Evolutionary conservation across 2,113 vertebrate genomes (phyloP), one percentile per base, ranked within the genome.

Genomic region (Thomomys bottae): DNA sequence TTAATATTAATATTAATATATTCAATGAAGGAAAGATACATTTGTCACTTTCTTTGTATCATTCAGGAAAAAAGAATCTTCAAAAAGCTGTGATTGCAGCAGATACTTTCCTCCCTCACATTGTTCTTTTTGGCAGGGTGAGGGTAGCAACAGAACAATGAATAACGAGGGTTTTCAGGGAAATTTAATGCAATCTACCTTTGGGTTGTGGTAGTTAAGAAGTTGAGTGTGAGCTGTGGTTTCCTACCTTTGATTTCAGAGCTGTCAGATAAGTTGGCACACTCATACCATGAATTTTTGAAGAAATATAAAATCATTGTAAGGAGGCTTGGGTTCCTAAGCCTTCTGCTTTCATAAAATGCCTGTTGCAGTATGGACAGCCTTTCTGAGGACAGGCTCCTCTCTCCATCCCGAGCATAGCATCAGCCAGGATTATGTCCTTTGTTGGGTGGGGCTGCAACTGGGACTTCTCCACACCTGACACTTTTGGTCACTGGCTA

Each of bases 161-260:
- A n/a, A 21, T 24, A 15, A 63, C 18, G 59, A 49, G 10, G 3
- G 4, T 20, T 38, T n/a, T 34, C 38, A 30, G 4, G 59, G 49
- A 42, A 28, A 30, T 32, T 2, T 49, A 9, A 38, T 21, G 45
- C 20, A 11, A 17, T 10, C 5, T 9, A 12, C 5, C 38, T 40
- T 32, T 81, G 3, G 2, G 12, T 6, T 21, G 49, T 2, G 17
- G 8, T 10, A 14, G 3, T 0, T 72, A 15, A 12, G 23, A 70
- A 42, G 26, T 15, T 36, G 2, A 68, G 49, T 59, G 21, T 45
- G 26, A 59, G 28, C 40, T 54, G 0, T 8, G 38, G 38, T 57
- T 89, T 78, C 36, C 12, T 24, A 9, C 2, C 32, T 38, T 71
- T 9, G 11, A 28, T 45, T 85, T 72, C 64, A 32, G 64, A n/a